Evolutionary conservation across 2,797 vertebrate species (phyloP).

Genomic region (Spinus olivaceus): DNA sequence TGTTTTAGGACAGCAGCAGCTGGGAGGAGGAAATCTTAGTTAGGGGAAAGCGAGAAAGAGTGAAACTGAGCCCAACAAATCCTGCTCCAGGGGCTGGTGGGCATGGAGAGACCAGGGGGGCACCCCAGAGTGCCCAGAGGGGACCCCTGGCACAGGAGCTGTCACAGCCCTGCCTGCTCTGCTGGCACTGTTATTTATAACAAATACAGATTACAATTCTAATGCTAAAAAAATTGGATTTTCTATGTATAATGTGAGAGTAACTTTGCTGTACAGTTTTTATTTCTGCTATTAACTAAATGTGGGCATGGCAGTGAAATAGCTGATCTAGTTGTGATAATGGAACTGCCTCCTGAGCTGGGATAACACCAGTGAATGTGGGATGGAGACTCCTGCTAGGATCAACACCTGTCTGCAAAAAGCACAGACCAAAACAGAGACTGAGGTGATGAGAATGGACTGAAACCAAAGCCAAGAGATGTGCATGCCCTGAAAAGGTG

Average conservation of each 20-base stretch:
- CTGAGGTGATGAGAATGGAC: not conserved
- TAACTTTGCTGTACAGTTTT: not conserved
- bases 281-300: not conserved
- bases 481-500: not conserved
- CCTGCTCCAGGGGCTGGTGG: rapidly evolving
- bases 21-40: not conserved
- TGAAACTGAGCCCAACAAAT: not conserved
- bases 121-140: not conserved
- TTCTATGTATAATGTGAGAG: not conserved
- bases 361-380: not conserved
- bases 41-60: not conserved
- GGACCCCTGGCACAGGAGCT: not conserved
- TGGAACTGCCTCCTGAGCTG: not conserved
- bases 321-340: not conserved
- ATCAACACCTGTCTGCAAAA: not conserved
- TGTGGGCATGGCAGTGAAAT: not conserved
- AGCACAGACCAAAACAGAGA: not conserved
- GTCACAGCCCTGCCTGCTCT: rapidly evolving
- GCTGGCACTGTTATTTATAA: too few species aligned
- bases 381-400: not conserved
- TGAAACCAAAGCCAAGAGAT: not conserved
- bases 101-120: rapidly evolving
- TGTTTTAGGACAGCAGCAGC: not conserved
- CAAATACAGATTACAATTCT: not conserved
- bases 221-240: not conserved